Base-by-base conservation (phyloP, 2,888 invertebrate species). In the Athripsodes cinereus region DNA sequence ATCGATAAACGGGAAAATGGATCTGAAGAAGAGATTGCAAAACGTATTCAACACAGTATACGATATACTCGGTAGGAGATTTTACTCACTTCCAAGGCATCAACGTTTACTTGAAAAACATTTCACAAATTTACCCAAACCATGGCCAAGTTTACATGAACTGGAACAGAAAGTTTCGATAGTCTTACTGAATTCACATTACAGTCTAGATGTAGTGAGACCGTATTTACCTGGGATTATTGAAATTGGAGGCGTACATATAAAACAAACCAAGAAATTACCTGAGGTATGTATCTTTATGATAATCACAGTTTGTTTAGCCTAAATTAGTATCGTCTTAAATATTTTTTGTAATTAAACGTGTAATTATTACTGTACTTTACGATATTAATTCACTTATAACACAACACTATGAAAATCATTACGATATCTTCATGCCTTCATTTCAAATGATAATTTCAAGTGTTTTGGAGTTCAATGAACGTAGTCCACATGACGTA, bases 231-330 rank as follows among this genome's bases (percentile, higher is more conserved):
- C 75, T 1, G 72, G 71, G 2, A 69, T 81, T 62, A 68, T 82
- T 8, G 73, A 80, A 51, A 75, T 82, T 5, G 82, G 79, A 10
- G 83, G 83, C 31, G 68, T 81, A 55, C 83, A 83, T 60, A 73
- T 82, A 44, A 71, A 72, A 52, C 68, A 69, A 13, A 69, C 72
- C 19, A 72, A 73, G 55, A 60, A 65, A 8, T 58, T 73, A 56
- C 69, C 72, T 19, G 13, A 63, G 51, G 64, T 60, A 50, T 26
- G 49, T 47, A 20, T 13, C 31, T 31, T 11, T 31, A 31, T 31
- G 11, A 8, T n/a, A n/a, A n/a, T n/a, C n/a, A n/a, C n/a, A n/a
- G n/a, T n/a, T n/a, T n/a, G n/a, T n/a, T n/a, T n/a, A n/a, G n/a
- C n/a, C n/a, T n/a, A n/a, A n/a, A n/a, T n/a, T n/a, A n/a, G n/a